These are phyloP conservation scores for Ylistrum balloti DNA, from an alignment of 1,140 invertebrate genomes.

Conservation along the genomic window DNA sequence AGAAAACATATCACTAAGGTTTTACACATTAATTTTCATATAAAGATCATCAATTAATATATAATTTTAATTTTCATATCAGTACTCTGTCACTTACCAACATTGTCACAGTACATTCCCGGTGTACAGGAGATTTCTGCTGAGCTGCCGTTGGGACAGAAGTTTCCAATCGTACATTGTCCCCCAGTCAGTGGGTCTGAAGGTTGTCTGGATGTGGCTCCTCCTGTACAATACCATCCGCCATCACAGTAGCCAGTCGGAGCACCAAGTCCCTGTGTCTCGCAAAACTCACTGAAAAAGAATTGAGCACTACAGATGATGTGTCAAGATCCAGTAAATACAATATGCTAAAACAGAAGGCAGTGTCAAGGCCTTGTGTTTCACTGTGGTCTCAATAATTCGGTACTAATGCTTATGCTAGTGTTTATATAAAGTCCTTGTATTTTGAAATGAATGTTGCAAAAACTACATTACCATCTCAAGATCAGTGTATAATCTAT, in stretches of 20 bases:
- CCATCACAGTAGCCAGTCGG: conserved; percentile 76
- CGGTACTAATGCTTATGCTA: too few relatives aligned
- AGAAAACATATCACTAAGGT: too few relatives aligned
- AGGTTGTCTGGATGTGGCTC: conserved; percentile 67
- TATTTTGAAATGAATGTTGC: too few relatives aligned
- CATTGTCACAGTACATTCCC: conserved; percentile 76
- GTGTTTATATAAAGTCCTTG: too few relatives aligned
- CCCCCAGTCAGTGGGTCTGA: conserved; percentile 68
- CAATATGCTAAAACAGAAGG: not conserved
- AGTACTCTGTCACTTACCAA: conserved; percentile 66
- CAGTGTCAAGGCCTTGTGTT: not conserved
- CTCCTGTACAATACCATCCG: conserved; percentile 78
- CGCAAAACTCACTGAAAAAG: conserved; percentile 72
- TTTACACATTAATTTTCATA: too few relatives aligned
- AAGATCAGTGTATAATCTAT: too few relatives aligned
- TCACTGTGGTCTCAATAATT: not conserved
- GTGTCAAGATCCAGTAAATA: too few relatives aligned
- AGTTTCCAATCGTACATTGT: conserved; percentile 75
- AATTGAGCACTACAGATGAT: too few relatives aligned
- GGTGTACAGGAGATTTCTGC: conserved; percentile 74
- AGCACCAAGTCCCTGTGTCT: conserved; percentile 67
- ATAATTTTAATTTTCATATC: too few relatives aligned
- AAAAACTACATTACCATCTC: too few relatives aligned
- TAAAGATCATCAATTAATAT: too few relatives aligned
- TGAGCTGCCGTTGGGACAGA: conserved; percentile 77